Evolutionary conservation across 1,140 invertebrate species (phyloP).

Genomic region (Danaus melanippus): DNA sequence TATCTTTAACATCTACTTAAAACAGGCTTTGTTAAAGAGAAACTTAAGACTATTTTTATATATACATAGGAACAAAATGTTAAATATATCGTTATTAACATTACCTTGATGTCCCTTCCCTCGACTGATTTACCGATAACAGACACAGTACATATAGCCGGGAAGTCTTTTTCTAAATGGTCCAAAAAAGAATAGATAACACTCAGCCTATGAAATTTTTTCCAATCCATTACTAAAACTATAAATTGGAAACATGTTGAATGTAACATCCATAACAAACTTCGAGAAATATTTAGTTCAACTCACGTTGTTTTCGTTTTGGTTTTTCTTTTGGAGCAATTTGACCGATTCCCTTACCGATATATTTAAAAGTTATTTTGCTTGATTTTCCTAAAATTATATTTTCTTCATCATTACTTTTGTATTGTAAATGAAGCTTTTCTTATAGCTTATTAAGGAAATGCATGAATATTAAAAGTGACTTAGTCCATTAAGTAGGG

Average conservation of each 20-base stretch:
- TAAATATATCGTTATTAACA: constrained; percentile 4
- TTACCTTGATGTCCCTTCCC: constrained; percentile 56
- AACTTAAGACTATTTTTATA: too few species aligned
- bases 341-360: constrained; percentile 26
- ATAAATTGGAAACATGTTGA: constrained; percentile 11
- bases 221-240: constrained; percentile 62
- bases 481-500: too few species aligned
- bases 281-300: neutral
- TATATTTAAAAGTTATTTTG: too few species aligned
- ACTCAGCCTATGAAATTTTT: constrained; percentile 51
- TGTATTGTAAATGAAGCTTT: too few species aligned
- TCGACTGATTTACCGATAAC: constrained; percentile 60
- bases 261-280: too few species aligned
- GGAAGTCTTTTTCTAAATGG: constrained; percentile 55
- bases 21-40: neutral
- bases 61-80: neutral
- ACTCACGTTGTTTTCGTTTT: constrained; percentile 35
- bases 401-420: too few species aligned
- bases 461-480: too few species aligned
- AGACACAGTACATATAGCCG: constrained; percentile 56
- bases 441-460: too few species aligned
- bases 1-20: constrained; percentile 54
- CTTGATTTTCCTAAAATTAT: too few species aligned
- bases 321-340: constrained; percentile 35
- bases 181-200: constrained; percentile 58